Evolutionary conservation across 2,113 vertebrate species (phyloP).

Genomic region (Colius striatus): DNA sequence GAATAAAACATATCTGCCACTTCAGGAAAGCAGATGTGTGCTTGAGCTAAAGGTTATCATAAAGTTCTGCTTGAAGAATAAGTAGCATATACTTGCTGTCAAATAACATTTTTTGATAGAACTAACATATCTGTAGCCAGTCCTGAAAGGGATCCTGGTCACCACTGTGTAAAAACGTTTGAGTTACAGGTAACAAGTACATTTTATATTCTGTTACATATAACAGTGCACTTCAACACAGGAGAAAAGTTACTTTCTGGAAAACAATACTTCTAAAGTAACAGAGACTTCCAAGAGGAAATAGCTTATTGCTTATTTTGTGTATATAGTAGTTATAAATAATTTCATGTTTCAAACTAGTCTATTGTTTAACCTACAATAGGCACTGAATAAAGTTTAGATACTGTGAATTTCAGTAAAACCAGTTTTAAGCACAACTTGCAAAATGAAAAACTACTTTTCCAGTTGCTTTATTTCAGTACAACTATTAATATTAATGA

Average conservation of each 20-base stretch:
- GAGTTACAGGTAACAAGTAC: not conserved
- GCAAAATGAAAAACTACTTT: not conserved
- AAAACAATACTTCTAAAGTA: not conserved
- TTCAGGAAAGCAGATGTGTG: not conserved
- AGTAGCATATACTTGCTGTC: not conserved
- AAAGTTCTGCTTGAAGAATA: not conserved
- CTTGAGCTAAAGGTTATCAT: not conserved
- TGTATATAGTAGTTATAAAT: not conserved
- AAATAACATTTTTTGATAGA: not conserved
- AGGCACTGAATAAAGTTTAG: not conserved
- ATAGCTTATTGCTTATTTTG: not conserved
- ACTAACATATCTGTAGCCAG: not conserved
- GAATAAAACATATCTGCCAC: not conserved
- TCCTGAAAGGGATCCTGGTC: not conserved
- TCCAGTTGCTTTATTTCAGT: not conserved
- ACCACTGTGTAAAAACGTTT: not conserved
- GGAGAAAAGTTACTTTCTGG: not conserved
- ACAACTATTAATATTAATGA: not conserved
- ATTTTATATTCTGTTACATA: not conserved
- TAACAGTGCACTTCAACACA: not conserved
- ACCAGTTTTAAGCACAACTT: not conserved
- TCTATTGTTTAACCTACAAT: not conserved
- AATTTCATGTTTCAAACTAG: not conserved
- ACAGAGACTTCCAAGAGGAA: not conserved
- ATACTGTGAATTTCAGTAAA: not conserved